Base-by-base conservation (phyloP, 1,140 invertebrate genomes). In the Plodia interpunctella region DNA sequence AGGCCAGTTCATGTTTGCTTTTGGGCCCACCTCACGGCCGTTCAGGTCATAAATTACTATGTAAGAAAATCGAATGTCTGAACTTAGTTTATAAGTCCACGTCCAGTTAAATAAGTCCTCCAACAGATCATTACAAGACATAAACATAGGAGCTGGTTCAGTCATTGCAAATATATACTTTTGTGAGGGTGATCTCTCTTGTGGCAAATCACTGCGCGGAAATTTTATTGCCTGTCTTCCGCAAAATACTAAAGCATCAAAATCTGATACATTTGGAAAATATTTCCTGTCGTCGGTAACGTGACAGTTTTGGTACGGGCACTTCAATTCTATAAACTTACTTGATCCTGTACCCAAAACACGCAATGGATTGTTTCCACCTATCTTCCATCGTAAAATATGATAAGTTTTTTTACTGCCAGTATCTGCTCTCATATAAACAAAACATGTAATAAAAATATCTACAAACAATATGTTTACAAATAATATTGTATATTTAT, bases 1-100 rank as follows among this genome's bases (percentile, higher is more conserved):
- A 2, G 62, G 62, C 78, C 82, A 85, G n/a, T 70, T 49, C 80
- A 83, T 83, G n/a, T 78, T 61, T 15, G 58, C 49, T 6, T 68
- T 75, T 18, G 77, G 73, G 20, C 90, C 90, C 28, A 81, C 67
- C 4, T 87, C 65, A 0, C 72, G 52, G 0, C 76, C 76, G 2
- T 68, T 32, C 1, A 62, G 17, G 50, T 91, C 80, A 30, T 72
- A 73, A 13, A 91, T 68, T 5, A 63, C 66, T 0, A 80, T 72
- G 55, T 91, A 92, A 0, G 92, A 90, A 73, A 92, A 92, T 2
- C 90, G 83, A 28, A 94, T 79, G 60, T 94, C 93, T 0, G 93
- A 94, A 67, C 94, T 93, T 3, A 91, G 78, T 62, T 91, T 90
- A 66, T 94, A 95, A 3, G 92, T 92, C 84, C 91, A 92, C 3